Conservation (phyloP, 2,113 vertebrate genomes). For the Tetrao urogallus region DNA sequence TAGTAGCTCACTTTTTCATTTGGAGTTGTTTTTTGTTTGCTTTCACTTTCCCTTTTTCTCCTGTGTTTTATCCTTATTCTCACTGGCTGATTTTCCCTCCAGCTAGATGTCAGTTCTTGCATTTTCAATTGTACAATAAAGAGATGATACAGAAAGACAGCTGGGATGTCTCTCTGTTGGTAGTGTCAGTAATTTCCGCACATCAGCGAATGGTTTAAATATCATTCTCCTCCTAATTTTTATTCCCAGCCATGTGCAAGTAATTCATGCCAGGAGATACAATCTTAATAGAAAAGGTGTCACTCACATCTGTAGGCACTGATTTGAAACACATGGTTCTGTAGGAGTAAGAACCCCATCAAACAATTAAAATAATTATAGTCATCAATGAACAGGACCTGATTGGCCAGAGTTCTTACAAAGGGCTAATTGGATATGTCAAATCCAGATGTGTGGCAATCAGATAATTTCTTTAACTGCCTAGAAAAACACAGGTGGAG, state of each 20-base stretch:
- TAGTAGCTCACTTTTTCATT: not conserved
- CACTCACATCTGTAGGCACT: not conserved
- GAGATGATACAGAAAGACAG: not conserved
- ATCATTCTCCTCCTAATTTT: not conserved
- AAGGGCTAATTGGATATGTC: constrained; percentile 29
- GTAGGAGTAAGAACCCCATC: not conserved
- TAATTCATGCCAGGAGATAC: not conserved
- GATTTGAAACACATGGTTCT: not conserved
- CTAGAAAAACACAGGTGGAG: constrained; percentile 53
- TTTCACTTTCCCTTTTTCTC: not conserved
- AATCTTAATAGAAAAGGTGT: not conserved
- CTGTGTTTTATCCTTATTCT: not conserved
- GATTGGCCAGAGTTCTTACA: not conserved
- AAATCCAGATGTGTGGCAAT: constrained; percentile 51
- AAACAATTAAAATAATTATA: not conserved
- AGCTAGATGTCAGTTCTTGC: not conserved
- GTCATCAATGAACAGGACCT: not conserved
- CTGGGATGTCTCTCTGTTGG: not conserved
- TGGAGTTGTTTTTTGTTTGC: not conserved
- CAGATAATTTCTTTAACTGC: constrained; percentile 31
- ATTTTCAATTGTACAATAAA: not conserved
- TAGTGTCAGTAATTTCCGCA: not conserved
- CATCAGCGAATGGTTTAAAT: not conserved
- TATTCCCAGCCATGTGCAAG: not conserved
- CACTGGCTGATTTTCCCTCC: not conserved